Conservation (phyloP, 2,888 invertebrate species). For the Prosapia bicincta region DNA sequence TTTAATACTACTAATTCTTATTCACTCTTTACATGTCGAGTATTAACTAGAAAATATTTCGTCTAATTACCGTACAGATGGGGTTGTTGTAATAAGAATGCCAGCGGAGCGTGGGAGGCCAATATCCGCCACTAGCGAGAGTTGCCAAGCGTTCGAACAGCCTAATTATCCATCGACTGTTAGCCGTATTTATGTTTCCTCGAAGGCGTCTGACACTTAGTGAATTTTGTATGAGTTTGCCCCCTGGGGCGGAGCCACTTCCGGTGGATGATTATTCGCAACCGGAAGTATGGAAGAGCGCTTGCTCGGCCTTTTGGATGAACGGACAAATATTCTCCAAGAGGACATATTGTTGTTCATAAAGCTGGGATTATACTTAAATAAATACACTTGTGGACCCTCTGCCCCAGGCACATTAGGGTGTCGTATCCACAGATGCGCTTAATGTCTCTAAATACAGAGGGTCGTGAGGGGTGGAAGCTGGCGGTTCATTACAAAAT, state of each 20-base stretch:
- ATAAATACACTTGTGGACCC: not conserved
- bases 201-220: not conserved
- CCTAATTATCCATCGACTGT: not conserved
- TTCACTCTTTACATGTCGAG: too few relatives aligned
- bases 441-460: not conserved
- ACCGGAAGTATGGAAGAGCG: not conserved
- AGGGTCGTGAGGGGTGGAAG: not conserved
- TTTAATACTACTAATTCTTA: too few relatives aligned
- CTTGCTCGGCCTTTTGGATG: not conserved
- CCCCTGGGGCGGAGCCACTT: not conserved
- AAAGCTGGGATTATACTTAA: not conserved
- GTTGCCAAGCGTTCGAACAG: not conserved
- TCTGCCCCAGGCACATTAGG: not conserved
- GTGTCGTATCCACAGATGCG: not conserved
- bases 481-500: too few relatives aligned
- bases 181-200: not conserved
- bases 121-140: not conserved
- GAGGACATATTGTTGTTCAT: not conserved
- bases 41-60: too few relatives aligned
- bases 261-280: not conserved
- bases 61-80: too few relatives aligned
- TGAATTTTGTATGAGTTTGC: not conserved
- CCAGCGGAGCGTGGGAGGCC: too few relatives aligned
- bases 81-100: too few relatives aligned
- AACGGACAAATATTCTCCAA: not conserved